Percentiles rank a stretch among this genome's conserved stretches.
Conservation (phyloP, 2,113 vertebrate genomes). For the Hoplias malabaricus region DNA sequence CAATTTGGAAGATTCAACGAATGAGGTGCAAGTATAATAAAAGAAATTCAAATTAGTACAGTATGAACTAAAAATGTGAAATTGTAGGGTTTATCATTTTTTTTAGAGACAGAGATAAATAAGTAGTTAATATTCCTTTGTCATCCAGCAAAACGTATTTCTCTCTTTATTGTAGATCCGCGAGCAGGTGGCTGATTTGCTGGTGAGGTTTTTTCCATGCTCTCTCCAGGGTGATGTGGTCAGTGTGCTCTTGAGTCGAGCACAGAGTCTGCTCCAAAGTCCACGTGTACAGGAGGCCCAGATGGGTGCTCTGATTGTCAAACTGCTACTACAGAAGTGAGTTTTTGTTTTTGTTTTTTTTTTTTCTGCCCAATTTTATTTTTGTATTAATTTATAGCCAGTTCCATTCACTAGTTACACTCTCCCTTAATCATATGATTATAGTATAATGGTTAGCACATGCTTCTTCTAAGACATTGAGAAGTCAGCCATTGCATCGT, state of each 20-base stretch:
- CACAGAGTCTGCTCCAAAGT: conserved; percentile 72
- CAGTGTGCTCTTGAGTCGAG: conserved; percentile 65
- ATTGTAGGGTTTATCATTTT: no score
- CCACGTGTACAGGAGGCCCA: conserved; percentile 85
- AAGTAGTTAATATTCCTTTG: no score
- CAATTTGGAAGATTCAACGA: conserved; percentile 86
- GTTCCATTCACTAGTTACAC: no score
- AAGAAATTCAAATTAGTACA: not conserved
- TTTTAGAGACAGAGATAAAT: no score
- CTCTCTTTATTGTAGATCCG: conserved; percentile 74
- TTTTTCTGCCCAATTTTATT: not conserved
- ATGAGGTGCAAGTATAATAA: conserved; percentile 73
- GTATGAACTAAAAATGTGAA: no score
- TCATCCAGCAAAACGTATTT: not conserved
- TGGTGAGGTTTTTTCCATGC: conserved; percentile 77
- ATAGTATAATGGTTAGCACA: no score
- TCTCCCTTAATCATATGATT: no score
- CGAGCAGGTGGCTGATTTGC: conserved; percentile 78
- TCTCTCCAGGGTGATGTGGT: conserved; percentile 62
- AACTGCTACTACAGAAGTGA: conserved; percentile 83
- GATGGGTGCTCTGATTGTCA: conserved; percentile 80
- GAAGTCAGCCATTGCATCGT: no score
- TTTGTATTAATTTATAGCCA: no score
- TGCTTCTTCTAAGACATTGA: no score
- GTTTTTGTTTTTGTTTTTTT: conserved; percentile 28